Conservation (phyloP, 2,113 vertebrate species). For the Thunnus thynnus region DNA sequence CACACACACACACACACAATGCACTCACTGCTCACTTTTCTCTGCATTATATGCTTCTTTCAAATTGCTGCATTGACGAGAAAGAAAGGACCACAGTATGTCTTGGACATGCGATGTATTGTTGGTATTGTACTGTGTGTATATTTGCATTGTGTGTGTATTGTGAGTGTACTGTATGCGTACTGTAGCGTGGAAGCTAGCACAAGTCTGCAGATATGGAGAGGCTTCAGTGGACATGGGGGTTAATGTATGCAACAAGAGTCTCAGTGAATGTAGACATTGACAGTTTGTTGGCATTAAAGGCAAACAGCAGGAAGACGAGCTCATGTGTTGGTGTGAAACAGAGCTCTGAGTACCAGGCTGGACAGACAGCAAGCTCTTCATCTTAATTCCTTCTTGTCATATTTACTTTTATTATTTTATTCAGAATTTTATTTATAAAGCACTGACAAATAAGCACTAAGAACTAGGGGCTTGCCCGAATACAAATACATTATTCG, state of each 20-base stretch:
- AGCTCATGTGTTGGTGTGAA: not conserved
- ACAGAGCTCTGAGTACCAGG: too few relatives aligned
- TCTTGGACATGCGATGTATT: slow-evolving; percentile 28
- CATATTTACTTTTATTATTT: too few relatives aligned
- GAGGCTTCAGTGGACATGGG: not conserved
- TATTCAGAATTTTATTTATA: not conserved
- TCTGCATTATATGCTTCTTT: slow-evolving; percentile 40
- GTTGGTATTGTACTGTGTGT: slow-evolving; percentile 26
- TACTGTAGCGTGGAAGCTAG: slow-evolving; percentile 34
- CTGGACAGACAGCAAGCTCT: too few relatives aligned
- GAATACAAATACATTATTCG: too few relatives aligned
- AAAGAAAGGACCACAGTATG: slow-evolving; percentile 45
- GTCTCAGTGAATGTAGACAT: slow-evolving; percentile 26
- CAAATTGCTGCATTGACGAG: slow-evolving; percentile 11
- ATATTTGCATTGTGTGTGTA: slow-evolving; percentile 34
- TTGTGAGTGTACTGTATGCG: slow-evolving; percentile 38
- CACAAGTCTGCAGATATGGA: not conserved
- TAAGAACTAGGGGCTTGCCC: too few relatives aligned
- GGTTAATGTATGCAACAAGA: slow-evolving; percentile 39
- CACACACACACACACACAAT: slow-evolving; percentile 30
- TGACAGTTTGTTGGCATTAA: slow-evolving; percentile 30
- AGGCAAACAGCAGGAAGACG: not conserved
- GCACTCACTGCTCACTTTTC: slow-evolving; percentile 32
- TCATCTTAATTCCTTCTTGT: too few relatives aligned
- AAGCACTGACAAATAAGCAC: not conserved